Evolutionary conservation across 1,140 invertebrate genomes (phyloP).

Genomic region (Halyomorpha halys): DNA sequence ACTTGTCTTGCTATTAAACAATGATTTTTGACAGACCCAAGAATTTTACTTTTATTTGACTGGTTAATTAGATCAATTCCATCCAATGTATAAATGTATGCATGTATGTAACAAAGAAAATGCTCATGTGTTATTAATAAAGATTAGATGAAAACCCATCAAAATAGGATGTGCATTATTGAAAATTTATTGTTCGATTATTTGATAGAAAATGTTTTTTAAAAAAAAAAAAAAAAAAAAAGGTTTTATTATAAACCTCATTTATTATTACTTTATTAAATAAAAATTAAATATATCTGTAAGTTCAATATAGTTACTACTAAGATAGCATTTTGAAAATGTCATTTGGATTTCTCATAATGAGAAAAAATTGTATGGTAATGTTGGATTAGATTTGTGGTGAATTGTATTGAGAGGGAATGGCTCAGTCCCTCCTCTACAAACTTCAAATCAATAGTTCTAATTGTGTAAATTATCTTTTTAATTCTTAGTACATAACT

Average conservation of each 20-base stretch:
- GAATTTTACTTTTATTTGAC: no score
- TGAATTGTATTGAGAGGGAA: neutral
- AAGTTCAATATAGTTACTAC: slow-evolving; percentile 1
- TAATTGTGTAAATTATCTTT: no score
- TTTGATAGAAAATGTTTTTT: slow-evolving; percentile 1
- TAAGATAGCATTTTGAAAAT: neutral
- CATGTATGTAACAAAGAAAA: slow-evolving; percentile 9
- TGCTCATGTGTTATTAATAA: slow-evolving; percentile 12
- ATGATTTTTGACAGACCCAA: no score
- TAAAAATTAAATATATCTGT: slow-evolving; percentile 12
- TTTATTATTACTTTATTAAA: neutral
- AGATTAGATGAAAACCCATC: neutral
- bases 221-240: neutral
- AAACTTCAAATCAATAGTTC: neutral
- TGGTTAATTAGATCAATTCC: slow-evolving; percentile 12
- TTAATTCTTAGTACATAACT: no score
- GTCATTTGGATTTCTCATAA: slow-evolving; percentile 2
- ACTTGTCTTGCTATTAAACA: no score
- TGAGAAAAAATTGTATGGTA: slow-evolving; percentile 5
- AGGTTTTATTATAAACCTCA: neutral
- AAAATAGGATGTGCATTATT: neutral
- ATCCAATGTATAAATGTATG: slow-evolving; percentile 13
- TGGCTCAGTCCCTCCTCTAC: neutral
- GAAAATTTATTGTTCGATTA: neutral
- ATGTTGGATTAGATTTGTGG: slow-evolving; percentile 1